Conservation (phyloP, 1,140 invertebrate species). For the Meloidogyne hapla region DNA sequence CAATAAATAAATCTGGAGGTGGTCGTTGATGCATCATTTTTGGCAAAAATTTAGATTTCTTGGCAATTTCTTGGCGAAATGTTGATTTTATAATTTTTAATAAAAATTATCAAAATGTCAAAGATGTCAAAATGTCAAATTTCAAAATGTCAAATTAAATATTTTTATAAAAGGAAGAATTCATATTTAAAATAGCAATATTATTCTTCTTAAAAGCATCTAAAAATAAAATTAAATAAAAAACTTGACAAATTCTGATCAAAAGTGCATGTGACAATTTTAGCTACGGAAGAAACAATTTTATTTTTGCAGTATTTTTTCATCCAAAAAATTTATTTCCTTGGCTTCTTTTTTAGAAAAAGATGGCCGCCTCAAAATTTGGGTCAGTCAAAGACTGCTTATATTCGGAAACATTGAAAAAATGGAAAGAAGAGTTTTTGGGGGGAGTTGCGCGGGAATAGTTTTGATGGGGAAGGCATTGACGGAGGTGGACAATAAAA, state of each 20-base stretch:
- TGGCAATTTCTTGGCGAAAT: background rate
- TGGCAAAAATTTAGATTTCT: background rate
- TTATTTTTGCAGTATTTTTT: too few relatives aligned
- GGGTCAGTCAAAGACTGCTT: constrained; percentile 2
- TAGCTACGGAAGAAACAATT: too few relatives aligned
- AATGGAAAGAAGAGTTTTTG: too few relatives aligned
- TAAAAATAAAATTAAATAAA: background rate
- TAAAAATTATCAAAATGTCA: background rate
- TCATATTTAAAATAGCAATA: background rate
- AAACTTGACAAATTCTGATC: too few relatives aligned
- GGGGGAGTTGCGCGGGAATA: background rate
- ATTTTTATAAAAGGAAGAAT: too few relatives aligned
- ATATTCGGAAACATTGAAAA: background rate
- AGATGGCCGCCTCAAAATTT: background rate
- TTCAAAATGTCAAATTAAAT: too few relatives aligned
- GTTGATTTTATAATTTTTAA: too few relatives aligned
- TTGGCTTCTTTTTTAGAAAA: constrained; percentile 1
- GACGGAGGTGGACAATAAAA: background rate
- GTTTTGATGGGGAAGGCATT: background rate
- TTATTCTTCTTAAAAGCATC: background rate
- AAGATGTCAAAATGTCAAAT: background rate
- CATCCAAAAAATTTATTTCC: background rate
- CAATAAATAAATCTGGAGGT: constrained; percentile 13
- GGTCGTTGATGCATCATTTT: constrained; percentile 10
- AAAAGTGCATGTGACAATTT: too few relatives aligned